These are phyloP conservation scores for Diplodus puntazzo DNA, from an alignment of 2,797 vertebrate species.

Conservation along the genomic window DNA sequence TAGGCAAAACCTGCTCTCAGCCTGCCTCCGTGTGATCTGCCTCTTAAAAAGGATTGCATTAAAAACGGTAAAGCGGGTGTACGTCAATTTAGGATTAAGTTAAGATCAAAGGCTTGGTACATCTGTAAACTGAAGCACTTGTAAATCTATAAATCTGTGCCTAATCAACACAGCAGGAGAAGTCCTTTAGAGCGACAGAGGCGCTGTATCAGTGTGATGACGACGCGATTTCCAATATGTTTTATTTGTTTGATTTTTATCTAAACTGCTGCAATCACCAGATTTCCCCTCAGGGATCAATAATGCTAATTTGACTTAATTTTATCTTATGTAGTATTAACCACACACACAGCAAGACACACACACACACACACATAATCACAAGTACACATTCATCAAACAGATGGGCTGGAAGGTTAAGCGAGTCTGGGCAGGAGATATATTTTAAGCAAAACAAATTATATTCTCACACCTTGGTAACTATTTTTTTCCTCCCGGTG, in stretches of 20 bases:
- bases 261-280: constrained; percentile 42
- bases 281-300: constrained; percentile 59
- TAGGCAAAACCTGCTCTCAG: neutral
- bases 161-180: constrained; percentile 30
- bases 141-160: constrained; percentile 38
- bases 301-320: constrained; percentile 65
- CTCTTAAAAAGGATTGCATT: constrained; percentile 16
- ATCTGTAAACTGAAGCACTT: constrained; percentile 12
- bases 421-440: constrained; percentile 33
- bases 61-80: constrained; percentile 6
- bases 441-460: constrained; percentile 51
- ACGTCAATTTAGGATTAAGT: constrained; percentile 28
- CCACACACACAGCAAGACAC: no score
- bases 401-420: constrained; percentile 50
- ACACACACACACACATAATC: neutral
- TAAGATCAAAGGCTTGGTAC: constrained; percentile 30
- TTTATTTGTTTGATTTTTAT: constrained; percentile 59
- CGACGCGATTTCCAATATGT: constrained; percentile 28
- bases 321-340: constrained; percentile 50
- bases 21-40: constrained; percentile 5
- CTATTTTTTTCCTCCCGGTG: constrained; percentile 22
- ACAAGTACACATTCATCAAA: constrained; percentile 21
- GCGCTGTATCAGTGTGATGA: constrained; percentile 9
- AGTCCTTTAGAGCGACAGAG: constrained; percentile 9
- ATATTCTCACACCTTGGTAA: constrained; percentile 38